Evolutionary conservation across 2,888 invertebrate genomes (phyloP).

Genomic region (Drosophila mulleri): DNA sequence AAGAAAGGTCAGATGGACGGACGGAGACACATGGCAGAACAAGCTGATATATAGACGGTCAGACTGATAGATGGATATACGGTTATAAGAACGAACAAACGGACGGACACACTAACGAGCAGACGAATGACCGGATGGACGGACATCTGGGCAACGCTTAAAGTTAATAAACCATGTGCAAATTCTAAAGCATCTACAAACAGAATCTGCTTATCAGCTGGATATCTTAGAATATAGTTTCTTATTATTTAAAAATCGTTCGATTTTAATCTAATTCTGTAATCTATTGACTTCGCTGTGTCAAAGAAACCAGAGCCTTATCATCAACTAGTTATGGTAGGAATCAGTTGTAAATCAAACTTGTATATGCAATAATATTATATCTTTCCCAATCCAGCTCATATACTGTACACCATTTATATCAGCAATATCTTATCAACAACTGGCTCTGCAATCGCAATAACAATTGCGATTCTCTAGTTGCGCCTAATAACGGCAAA

Average conservation of each 20-base stretch:
- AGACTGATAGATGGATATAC: neutral
- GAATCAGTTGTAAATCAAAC: slow-evolving; percentile 2
- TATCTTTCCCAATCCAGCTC: slow-evolving; percentile 7
- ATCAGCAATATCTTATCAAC: slow-evolving; percentile 10
- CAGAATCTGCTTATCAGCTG: neutral
- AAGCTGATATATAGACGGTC: no score
- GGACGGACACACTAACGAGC: no score
- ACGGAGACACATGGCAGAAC: no score
- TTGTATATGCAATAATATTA: slow-evolving; percentile 8
- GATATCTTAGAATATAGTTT: neutral
- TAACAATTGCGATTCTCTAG: neutral
- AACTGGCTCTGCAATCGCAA: neutral
- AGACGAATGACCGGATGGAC: no score
- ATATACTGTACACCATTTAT: neutral
- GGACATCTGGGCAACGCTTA: neutral
- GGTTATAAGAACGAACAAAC: neutral
- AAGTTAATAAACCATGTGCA: neutral
- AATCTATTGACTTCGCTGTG: neutral
- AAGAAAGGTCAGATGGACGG: no score
- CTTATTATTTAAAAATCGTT: no score
- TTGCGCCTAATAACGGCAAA: neutral
- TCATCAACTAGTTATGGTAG: neutral
- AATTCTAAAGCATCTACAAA: neutral
- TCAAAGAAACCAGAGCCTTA: neutral
- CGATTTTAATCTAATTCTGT: neutral